Conservation (phyloP, 2,113 vertebrate genomes). For the Oryzias woworae region DNA sequence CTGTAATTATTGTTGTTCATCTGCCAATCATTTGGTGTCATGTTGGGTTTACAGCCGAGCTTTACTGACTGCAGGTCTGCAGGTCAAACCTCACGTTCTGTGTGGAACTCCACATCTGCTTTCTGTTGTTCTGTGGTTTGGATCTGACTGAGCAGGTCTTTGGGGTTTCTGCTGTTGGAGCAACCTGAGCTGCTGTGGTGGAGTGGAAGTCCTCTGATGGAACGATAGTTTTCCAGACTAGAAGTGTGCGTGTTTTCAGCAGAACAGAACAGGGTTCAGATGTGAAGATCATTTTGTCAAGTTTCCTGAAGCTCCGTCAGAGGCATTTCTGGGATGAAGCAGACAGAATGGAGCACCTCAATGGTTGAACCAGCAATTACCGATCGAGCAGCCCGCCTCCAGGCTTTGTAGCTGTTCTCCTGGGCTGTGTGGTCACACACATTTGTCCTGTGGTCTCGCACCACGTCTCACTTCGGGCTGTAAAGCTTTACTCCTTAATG, state of each 20-base stretch:
- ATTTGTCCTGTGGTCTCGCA: slow-evolving; percentile 54
- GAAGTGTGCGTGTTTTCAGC: slow-evolving; percentile 36
- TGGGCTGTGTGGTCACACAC: slow-evolving; percentile 40
- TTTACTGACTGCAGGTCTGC: slow-evolving; percentile 44
- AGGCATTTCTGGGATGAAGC: no score
- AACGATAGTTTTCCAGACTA: neutral
- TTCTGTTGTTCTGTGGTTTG: slow-evolving; percentile 37
- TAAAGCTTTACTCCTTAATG: slow-evolving; percentile 41
- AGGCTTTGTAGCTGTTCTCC: slow-evolving; percentile 42
- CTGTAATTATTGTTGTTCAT: slow-evolving; percentile 53
- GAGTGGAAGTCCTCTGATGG: no score
- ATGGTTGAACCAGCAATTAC: slow-evolving; percentile 46
- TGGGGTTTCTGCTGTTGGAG: slow-evolving; percentile 33
- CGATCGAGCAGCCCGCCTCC: slow-evolving; percentile 28
- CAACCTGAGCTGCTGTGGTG: no score
- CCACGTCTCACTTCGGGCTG: slow-evolving; percentile 40
- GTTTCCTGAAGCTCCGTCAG: no score
- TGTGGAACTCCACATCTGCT: slow-evolving; percentile 55
- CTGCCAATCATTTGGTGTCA: slow-evolving; percentile 42
- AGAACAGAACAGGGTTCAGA: neutral
- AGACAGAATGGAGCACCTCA: slow-evolving; percentile 28
- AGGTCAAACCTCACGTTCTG: slow-evolving; percentile 45
- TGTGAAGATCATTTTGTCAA: no score
- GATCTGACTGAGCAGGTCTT: slow-evolving; percentile 34
- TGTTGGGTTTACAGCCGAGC: slow-evolving; percentile 44